Percentiles rank a stretch among this genome's conserved stretches.
phyloP scores from a whole-genome alignment of 1,140 invertebrate genomes.

The Drosophila pseudoananassae region DNA sequence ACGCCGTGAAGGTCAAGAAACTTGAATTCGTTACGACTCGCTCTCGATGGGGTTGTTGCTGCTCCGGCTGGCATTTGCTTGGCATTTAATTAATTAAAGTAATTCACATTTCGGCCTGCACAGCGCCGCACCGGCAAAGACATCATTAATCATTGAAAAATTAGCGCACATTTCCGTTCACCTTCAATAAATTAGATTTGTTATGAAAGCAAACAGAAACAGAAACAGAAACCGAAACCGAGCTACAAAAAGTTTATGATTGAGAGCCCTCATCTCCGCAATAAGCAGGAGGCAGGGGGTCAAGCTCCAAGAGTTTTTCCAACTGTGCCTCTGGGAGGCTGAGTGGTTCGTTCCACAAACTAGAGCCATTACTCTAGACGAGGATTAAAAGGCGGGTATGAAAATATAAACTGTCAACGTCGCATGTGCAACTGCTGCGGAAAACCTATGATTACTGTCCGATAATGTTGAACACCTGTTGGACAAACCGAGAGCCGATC shows the following conservation, averaged over 20 bases:
- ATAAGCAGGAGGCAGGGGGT: neutral
- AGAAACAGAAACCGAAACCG: conserved; percentile 15
- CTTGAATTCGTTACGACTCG: conserved; percentile 45
- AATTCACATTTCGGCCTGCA: conserved; percentile 63
- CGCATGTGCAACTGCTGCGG: conserved; percentile 6
- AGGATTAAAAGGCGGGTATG: neutral
- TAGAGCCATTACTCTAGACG: neutral
- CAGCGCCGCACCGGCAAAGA: conserved; percentile 28
- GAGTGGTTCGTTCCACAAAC: neutral
- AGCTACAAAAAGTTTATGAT: neutral
- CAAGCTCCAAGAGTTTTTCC: conserved; percentile 13
- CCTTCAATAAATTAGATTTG: conserved; percentile 78
- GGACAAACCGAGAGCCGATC: conserved; percentile 30
- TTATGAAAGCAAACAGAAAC: conserved; percentile 46
- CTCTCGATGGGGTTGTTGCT: conserved; percentile 10
- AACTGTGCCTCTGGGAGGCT: neutral
- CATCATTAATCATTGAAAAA: conserved; percentile 75
- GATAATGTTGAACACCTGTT: conserved; percentile 44
- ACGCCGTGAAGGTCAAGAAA: conserved; percentile 71
- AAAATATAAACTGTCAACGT: neutral
- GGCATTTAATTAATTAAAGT: conserved; percentile 76
- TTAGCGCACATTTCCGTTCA: conserved; percentile 79
- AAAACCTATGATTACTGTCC: conserved; percentile 28
- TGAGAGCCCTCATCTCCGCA: conserved; percentile 1
- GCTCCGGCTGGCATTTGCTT: conserved; percentile 23